phyloP scores from a whole-genome alignment of 1,140 invertebrate species.

The Harpegnathos saltator region DNA sequence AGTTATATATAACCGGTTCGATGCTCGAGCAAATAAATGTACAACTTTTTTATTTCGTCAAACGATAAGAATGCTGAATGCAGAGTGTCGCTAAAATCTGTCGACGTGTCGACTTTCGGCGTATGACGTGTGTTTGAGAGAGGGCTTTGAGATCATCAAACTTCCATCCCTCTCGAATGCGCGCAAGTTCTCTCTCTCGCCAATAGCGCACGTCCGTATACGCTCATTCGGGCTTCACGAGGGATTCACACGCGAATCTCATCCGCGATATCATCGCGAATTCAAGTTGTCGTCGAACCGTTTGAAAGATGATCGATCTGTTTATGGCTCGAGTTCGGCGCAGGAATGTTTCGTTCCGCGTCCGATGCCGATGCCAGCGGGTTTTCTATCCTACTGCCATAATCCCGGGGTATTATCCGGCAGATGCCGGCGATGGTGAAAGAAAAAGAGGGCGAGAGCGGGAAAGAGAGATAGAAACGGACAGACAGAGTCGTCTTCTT shows the following conservation, averaged over 20 bases:
- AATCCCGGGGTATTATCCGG: constrained; percentile 83
- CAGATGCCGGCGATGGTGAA: constrained; percentile 78
- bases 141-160: not conserved
- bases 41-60: not conserved
- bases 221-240: constrained; percentile 11
- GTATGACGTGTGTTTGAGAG: not conserved
- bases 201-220: too few species aligned
- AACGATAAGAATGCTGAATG: not conserved
- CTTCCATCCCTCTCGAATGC: not conserved
- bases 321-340: constrained; percentile 73
- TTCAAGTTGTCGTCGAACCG: constrained; percentile 71
- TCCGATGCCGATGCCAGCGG: constrained; percentile 62
- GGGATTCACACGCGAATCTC: constrained; percentile 64
- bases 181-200: not conserved
- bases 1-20: too few species aligned
- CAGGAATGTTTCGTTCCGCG: constrained; percentile 62
- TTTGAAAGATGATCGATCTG: constrained; percentile 85
- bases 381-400: constrained; percentile 71
- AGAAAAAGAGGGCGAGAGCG: constrained; percentile 35
- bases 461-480: constrained; percentile 14
- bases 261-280: constrained; percentile 73
- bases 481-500: constrained; percentile 74
- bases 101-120: not conserved
- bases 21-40: too few species aligned
- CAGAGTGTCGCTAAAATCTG: too few species aligned